A percentile compares a stretch with the other conserved stretches of the same genome.
These are phyloP conservation scores for Diplodus puntazzo DNA, from an alignment of 2,797 vertebrate species.

Conservation along the genomic window DNA sequence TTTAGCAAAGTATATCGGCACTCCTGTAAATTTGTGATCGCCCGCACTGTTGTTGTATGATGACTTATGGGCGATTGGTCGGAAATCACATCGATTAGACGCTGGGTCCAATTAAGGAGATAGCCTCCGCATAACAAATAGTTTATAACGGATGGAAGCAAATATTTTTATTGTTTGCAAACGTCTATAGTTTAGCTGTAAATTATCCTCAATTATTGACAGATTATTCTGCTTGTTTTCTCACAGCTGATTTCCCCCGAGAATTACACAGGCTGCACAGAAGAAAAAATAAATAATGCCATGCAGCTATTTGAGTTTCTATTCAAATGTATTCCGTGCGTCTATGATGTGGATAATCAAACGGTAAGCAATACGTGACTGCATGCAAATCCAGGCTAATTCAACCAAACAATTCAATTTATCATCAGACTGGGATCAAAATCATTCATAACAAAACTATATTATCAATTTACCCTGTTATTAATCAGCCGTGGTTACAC, in stretches of 20 bases:
- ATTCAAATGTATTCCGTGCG: conserved; percentile 54
- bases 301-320: conserved; percentile 46
- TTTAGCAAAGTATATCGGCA: conserved; percentile 72
- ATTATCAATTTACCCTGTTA: neutral
- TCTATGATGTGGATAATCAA: conserved; percentile 49
- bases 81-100: conserved; percentile 75
- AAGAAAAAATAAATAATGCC: conserved; percentile 22
- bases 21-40: conserved; percentile 69
- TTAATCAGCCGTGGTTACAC: neutral
- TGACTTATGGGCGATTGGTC: conserved; percentile 73
- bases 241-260: conserved; percentile 74
- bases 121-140: conserved; percentile 62
- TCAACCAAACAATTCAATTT: conserved; percentile 43
- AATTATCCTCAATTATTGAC: conserved; percentile 78
- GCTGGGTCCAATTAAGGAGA: conserved; percentile 75
- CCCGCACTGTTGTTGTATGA: conserved; percentile 69
- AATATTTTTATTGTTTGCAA: conserved; percentile 74
- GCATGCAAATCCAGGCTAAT: conserved; percentile 41
- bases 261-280: conserved; percentile 42
- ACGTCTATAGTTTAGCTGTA: conserved; percentile 67
- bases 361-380: conserved; percentile 37
- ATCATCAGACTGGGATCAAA: conserved; percentile 12
- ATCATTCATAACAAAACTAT: neutral
- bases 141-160: conserved; percentile 58
- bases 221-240: conserved; percentile 72